Evolutionary conservation across 2,797 vertebrate genomes (phyloP).

Genomic region (Perodicticus potto): DNA sequence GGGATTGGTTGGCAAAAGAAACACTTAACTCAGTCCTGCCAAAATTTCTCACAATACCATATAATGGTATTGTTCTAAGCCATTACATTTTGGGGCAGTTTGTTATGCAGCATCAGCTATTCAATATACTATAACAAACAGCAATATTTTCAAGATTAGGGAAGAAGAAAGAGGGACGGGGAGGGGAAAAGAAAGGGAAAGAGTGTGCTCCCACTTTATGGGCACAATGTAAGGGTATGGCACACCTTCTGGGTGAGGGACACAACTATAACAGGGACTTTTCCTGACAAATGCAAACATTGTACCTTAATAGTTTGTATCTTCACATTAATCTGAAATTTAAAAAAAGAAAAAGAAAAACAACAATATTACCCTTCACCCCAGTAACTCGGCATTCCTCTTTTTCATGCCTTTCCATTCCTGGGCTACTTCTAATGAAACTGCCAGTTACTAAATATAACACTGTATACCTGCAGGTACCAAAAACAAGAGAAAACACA

Average conservation of each 20-base stretch:
- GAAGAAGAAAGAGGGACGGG: too few relatives aligned
- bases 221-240: too few relatives aligned
- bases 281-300: too few relatives aligned
- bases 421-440: slow-evolving; percentile 63
- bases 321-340: too few relatives aligned
- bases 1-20: neutral
- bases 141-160: neutral
- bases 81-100: neutral
- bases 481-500: slow-evolving; percentile 26
- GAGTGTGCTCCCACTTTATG: too few relatives aligned
- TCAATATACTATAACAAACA: neutral
- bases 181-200: too few relatives aligned
- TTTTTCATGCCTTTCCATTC: neutral
- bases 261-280: too few relatives aligned
- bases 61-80: neutral
- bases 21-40: neutral
- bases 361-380: neutral
- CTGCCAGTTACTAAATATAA: slow-evolving; percentile 42
- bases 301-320: too few relatives aligned
- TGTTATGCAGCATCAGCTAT: neutral
- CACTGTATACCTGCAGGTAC: neutral
- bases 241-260: too few relatives aligned
- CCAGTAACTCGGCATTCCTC: neutral
- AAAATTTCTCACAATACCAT: neutral
- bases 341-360: neutral